phyloP scores from a whole-genome alignment of 2,888 invertebrate species.

The Formica aserva region DNA sequence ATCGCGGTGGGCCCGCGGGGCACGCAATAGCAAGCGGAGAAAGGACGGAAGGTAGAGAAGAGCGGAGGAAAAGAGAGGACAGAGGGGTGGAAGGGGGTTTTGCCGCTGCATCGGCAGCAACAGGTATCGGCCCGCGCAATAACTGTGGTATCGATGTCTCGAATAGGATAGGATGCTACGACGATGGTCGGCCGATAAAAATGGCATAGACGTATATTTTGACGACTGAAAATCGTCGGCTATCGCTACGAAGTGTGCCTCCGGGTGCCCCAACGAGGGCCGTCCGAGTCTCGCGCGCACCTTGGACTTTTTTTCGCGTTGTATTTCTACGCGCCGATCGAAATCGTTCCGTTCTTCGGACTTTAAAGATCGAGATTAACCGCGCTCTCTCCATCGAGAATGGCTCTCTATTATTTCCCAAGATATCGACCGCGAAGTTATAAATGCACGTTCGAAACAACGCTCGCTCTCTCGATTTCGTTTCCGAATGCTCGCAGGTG shows the following conservation, averaged over 20 bases:
- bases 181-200: slow-evolving; percentile 64
- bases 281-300: slow-evolving; percentile 22
- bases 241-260: slow-evolving; percentile 69
- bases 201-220: slow-evolving; percentile 84
- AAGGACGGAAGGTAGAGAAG: slow-evolving; percentile 18
- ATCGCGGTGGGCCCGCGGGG: slow-evolving; percentile 72
- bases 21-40: slow-evolving; percentile 61
- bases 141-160: slow-evolving; percentile 46
- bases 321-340: slow-evolving; percentile 19
- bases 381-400: slow-evolving; percentile 43
- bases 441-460: slow-evolving; percentile 44
- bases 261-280: slow-evolving; percentile 49
- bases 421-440: slow-evolving; percentile 52
- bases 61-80: background rate
- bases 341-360: slow-evolving; percentile 65
- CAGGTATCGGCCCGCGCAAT: slow-evolving; percentile 70
- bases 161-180: slow-evolving; percentile 28
- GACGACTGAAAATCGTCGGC: slow-evolving; percentile 83
- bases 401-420: slow-evolving; percentile 77
- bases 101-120: slow-evolving; percentile 51
- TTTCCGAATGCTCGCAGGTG: slow-evolving; percentile 66
- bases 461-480: slow-evolving; percentile 65
- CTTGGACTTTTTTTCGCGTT: slow-evolving; percentile 60
- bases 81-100: background rate
- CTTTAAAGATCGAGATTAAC: slow-evolving; percentile 78